phyloP scores from a whole-genome alignment of 2,113 vertebrate species.

The Physeter macrocephalus region DNA sequence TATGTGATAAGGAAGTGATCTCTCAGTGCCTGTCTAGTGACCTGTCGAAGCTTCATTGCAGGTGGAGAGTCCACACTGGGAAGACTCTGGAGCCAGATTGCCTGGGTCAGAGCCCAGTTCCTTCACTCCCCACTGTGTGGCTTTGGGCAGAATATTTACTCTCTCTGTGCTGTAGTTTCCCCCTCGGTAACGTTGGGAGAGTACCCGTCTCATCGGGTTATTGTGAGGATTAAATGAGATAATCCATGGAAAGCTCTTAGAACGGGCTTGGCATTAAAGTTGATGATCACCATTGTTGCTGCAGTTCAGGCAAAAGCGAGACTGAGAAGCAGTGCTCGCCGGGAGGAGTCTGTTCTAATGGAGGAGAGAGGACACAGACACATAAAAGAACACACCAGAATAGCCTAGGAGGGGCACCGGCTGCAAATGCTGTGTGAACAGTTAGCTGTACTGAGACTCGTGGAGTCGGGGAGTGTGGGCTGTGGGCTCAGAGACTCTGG shows the following conservation, averaged over 20 bases:
- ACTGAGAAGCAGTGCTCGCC: neutral
- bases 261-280: rapidly evolving
- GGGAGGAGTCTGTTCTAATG: neutral
- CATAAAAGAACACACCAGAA: neutral
- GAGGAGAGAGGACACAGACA: neutral
- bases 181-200: neutral
- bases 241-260: rapidly evolving
- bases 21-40: neutral
- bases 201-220: neutral
- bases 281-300: rapidly evolving
- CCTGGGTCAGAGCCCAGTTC: neutral
- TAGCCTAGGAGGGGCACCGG: rapidly evolving
- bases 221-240: neutral
- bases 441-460: rapidly evolving
- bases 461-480: neutral
- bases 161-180: neutral
- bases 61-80: too few relatives aligned
- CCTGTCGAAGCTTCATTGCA: rapidly evolving
- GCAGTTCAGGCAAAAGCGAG: neutral
- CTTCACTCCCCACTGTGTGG: neutral
- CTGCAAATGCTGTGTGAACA: rapidly evolving
- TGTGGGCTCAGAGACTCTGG: neutral
- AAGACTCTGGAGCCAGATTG: neutral
- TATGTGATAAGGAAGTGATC: neutral
- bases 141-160: neutral